Base-by-base conservation (phyloP, 2,888 invertebrate genomes). In the Stenchaetothrips biformis region DNA sequence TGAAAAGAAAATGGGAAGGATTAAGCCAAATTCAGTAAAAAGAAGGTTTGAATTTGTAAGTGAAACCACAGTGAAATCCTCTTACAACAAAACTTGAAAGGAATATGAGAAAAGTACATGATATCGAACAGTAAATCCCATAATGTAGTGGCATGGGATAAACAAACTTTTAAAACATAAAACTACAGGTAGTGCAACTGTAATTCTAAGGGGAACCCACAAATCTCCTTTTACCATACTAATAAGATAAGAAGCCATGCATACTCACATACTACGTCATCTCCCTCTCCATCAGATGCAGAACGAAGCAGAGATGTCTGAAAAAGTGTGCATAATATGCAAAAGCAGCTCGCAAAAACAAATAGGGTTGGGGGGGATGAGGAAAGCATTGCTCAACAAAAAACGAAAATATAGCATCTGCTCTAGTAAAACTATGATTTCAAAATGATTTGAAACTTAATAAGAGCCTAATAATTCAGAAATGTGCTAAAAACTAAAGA, bases 261-360 rank as follows among this genome's bases (percentile, higher is more conserved):
- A 83, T 80, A 81, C 78, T 85, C 86, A 87, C 87, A 85, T 86
- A 86, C 84, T 82, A 84, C 84, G 82, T 85, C 85, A 78, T 85
- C 84, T 78, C 84, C 81, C 79, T 82, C 82, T 47, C 80, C 82
- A 74, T 80, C 80, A 25, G 77, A 80, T 77, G 74, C 48, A 6
- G 80, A n/a, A 78, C 77, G 80, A 79, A 84, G 81, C 84, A 83
- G 82, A 81, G 74, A 78, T 59, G 48, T 83, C 87, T 87, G 87
- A 74, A 74, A 74, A 74, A 74, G 67, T 74, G 25, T 25, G 25
- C 25, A 74, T 85, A 84, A 85, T 85, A 59, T 47, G 49, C 53
- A 79, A 78, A 81, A 82, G 81, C 81, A 80, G 82, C 81, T 77
- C 82, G 81, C 79, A 82, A 81, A 83, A 83, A 81, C 81, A 82